These are phyloP conservation scores for Cantharis nigra DNA, from an alignment of 2,888 invertebrate species.

Conservation along the genomic window DNA sequence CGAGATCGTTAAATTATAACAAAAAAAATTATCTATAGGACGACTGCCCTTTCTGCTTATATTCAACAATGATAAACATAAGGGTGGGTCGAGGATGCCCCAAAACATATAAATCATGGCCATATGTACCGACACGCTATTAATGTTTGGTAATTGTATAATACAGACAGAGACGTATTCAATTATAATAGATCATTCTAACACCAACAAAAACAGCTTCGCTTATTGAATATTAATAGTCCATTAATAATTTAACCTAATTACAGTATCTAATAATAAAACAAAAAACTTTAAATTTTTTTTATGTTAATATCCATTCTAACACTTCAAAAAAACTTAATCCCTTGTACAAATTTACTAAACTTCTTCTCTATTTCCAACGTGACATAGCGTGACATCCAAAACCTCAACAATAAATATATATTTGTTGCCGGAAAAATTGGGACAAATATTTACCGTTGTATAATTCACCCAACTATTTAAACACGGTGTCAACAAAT, in stretches of 20 bases:
- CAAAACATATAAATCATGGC: slow-evolving; percentile 36
- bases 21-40: slow-evolving; percentile 30
- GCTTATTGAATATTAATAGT: neutral
- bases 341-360: neutral
- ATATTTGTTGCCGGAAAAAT: neutral
- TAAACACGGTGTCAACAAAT: neutral
- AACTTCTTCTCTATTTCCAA: neutral
- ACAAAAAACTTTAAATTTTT: neutral
- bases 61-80: slow-evolving; percentile 33
- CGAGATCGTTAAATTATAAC: slow-evolving; percentile 28
- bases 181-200: neutral
- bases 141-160: slow-evolving; percentile 34
- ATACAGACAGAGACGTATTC: slow-evolving; percentile 21
- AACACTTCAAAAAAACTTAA: neutral
- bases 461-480: neutral
- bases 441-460: neutral
- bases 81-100: slow-evolving; percentile 32
- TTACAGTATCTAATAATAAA: neutral
- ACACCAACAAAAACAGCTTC: neutral
- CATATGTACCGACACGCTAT: slow-evolving; percentile 37
- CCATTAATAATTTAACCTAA: neutral
- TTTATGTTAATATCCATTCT: neutral
- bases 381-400: neutral
- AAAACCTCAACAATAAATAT: neutral
- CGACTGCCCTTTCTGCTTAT: slow-evolving; percentile 29